A percentile compares a stretch with the other conserved stretches of the same genome.
Conservation (phyloP, 2,113 vertebrate genomes). For the Pitta sordida region DNA sequence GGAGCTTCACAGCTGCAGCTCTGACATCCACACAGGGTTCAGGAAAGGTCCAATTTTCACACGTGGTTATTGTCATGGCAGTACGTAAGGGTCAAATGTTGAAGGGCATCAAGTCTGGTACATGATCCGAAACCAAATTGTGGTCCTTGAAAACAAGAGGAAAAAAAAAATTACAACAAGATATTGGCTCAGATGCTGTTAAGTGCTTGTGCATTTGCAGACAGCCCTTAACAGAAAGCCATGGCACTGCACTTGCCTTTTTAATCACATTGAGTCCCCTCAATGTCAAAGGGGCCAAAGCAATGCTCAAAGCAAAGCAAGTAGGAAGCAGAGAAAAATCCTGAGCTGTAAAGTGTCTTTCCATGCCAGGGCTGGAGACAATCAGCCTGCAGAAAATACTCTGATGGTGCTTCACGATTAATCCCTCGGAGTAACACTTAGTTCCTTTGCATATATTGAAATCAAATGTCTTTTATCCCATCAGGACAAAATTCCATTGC, state of each 20-base stretch:
- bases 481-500: neutral
- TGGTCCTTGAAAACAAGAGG: neutral
- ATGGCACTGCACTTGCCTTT: fast-evolving
- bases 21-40: neutral
- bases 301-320: neutral
- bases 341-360: neutral
- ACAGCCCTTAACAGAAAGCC: neutral
- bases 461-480: neutral
- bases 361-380: neutral
- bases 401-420: neutral
- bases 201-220: neutral
- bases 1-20: neutral
- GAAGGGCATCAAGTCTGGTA: neutral
- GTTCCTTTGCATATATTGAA: neutral
- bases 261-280: no score
- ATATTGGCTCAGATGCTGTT: neutral
- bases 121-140: neutral
- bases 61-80: neutral
- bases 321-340: no score
- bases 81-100: neutral
- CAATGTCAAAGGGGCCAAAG: neutral
- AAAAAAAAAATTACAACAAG: neutral
- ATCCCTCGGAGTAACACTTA: neutral
- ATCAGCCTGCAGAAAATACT: neutral
- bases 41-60: neutral